Evolutionary conservation across 2,113 vertebrate genomes (phyloP).

Genomic region (Pedionomus torquatus): DNA sequence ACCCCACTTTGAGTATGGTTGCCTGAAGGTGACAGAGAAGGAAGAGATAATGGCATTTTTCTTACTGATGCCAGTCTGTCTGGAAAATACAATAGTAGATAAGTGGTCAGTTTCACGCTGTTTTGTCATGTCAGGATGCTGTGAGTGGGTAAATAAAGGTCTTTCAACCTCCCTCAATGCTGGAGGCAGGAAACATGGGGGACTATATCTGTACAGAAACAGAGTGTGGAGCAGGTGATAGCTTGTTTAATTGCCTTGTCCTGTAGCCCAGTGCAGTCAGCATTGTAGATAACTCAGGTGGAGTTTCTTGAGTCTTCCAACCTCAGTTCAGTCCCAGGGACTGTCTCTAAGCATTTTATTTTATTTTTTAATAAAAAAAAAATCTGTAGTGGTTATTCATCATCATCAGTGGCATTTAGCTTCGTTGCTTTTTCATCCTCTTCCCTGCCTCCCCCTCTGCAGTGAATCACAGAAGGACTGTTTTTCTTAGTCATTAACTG

Average conservation of each 20-base stretch:
- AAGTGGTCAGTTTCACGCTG: background rate
- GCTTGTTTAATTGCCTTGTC: background rate
- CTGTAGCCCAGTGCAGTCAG: background rate
- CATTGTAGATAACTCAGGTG: background rate
- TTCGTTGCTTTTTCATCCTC: background rate
- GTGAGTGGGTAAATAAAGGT: background rate
- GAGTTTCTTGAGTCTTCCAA: background rate
- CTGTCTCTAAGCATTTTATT: background rate
- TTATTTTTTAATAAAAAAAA: background rate
- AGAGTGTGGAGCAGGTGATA: background rate
- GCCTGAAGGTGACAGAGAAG: background rate
- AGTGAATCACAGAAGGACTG: slow-evolving; percentile 18
- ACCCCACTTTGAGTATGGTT: background rate
- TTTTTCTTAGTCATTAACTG: slow-evolving; percentile 54
- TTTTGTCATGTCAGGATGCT: background rate
- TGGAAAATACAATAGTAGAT: background rate
- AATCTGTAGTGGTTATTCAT: background rate
- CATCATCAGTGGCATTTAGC: slow-evolving; percentile 39
- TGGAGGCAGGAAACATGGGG: background rate
- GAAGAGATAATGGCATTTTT: background rate
- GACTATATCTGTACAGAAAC: background rate
- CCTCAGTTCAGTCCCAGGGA: background rate
- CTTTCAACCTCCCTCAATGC: background rate
- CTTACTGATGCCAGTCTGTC: background rate
- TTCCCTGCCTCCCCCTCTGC: background rate